These are phyloP conservation scores for Augochlora pura DNA, from an alignment of 1,140 invertebrate genomes.

Conservation along the genomic window DNA sequence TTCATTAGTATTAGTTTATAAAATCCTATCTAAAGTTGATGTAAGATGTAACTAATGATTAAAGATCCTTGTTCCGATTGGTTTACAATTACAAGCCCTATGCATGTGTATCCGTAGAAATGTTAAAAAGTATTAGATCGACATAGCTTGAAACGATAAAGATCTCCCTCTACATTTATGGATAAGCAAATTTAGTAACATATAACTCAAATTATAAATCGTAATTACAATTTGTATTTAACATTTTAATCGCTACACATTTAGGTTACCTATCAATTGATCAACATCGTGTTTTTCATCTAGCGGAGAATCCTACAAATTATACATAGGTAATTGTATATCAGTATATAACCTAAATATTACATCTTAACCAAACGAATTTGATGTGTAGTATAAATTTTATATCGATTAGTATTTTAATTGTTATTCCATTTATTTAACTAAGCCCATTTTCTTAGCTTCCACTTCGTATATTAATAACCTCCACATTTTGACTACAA, in stretches of 20 bases:
- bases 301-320: slow-evolving; percentile 67
- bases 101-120: background rate
- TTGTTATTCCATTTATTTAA: slow-evolving; percentile 82
- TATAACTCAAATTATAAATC: slow-evolving; percentile 58
- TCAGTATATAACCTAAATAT: slow-evolving; percentile 69
- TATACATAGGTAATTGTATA: slow-evolving; percentile 69
- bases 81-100: slow-evolving; percentile 4
- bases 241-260: slow-evolving; percentile 64
- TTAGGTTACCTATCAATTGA: slow-evolving; percentile 60
- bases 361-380: slow-evolving; percentile 67
- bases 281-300: slow-evolving; percentile 51
- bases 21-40: slow-evolving; percentile 10
- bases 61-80: background rate
- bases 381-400: slow-evolving; percentile 71
- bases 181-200: slow-evolving; percentile 30
- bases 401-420: slow-evolving; percentile 62
- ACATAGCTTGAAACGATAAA: background rate
- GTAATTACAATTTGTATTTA: slow-evolving; percentile 71
- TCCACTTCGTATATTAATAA: slow-evolving; percentile 99
- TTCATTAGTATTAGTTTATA: background rate
- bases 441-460: slow-evolving; percentile 95
- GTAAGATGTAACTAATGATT: background rate
- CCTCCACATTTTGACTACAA: slow-evolving; percentile 99
- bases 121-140: background rate
- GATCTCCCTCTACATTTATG: slow-evolving; percentile 1